Evolutionary conservation across 2,888 invertebrate genomes (phyloP).

Genomic region (Agrotis ipsilon): DNA sequence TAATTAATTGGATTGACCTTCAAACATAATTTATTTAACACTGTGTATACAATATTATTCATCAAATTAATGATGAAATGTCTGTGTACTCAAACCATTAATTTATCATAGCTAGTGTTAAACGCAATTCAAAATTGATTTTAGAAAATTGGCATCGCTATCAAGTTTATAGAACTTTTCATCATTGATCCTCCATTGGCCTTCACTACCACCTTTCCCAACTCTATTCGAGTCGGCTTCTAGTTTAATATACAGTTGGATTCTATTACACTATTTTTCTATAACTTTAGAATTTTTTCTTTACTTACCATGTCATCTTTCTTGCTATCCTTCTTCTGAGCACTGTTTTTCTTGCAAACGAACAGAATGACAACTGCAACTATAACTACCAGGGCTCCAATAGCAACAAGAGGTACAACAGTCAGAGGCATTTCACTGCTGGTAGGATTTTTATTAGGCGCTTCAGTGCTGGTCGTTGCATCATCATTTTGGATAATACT

Average conservation of each 20-base stretch:
- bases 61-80: background rate
- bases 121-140: background rate
- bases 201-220: too few relatives aligned
- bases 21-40: background rate
- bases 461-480: slow-evolving; percentile 72
- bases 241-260: too few relatives aligned
- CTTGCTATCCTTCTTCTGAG: slow-evolving; percentile 91
- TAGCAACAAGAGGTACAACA: slow-evolving; percentile 93
- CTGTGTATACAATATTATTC: background rate
- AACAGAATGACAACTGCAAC: slow-evolving; percentile 93
- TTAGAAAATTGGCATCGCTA: background rate
- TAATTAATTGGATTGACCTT: background rate
- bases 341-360: slow-evolving; percentile 93
- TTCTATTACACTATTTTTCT: too few relatives aligned
- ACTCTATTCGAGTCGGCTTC: too few relatives aligned
- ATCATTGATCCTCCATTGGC: too few relatives aligned
- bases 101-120: background rate
- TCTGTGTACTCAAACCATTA: background rate
- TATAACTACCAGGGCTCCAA: slow-evolving; percentile 93
- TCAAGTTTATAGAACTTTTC: background rate
- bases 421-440: slow-evolving; percentile 92
- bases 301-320: slow-evolving; percentile 94
- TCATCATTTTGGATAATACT: slow-evolving; percentile 70
- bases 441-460: slow-evolving; percentile 81
- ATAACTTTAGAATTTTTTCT: background rate